phyloP scores from a whole-genome alignment of 2,888 invertebrate genomes.

The Dromius quadrimaculatus region DNA sequence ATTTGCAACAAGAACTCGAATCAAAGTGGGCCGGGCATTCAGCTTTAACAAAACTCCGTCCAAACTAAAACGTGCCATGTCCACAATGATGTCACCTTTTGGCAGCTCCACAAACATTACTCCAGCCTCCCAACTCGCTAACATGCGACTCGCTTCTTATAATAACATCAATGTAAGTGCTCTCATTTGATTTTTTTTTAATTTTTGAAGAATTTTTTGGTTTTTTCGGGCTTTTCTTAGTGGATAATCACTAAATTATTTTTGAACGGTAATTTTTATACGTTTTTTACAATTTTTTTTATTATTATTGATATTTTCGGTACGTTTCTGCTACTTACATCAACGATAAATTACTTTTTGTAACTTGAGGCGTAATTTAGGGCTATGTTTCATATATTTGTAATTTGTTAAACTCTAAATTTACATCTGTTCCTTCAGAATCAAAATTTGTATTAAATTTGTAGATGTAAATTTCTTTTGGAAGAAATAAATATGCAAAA shows the following conservation, averaged over 20 bases:
- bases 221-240: conserved; percentile 11
- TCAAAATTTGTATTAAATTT: conserved; percentile 26
- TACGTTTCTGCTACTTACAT: conserved; percentile 19
- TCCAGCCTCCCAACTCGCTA: conserved; percentile 85
- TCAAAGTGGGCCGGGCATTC: conserved; percentile 93
- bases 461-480: conserved; percentile 26
- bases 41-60: conserved; percentile 97
- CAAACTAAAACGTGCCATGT: conserved; percentile 92
- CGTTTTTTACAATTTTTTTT: not conserved
- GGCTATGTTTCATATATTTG: conserved; percentile 9
- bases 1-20: conserved; percentile 85
- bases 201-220: not conserved
- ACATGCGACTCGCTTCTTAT: conserved; percentile 88
- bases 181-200: conserved; percentile 28
- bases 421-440: conserved; percentile 28
- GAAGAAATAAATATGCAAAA: conserved; percentile 24
- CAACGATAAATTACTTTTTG: conserved; percentile 2
- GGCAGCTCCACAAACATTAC: conserved; percentile 87
- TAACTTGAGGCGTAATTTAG: conserved; percentile 7
- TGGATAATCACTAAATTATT: conserved; percentile 2
- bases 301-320: conserved; percentile 9
- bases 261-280: conserved; percentile 11
- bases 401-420: conserved; percentile 26
- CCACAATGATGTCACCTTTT: conserved; percentile 93
- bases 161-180: conserved; percentile 85